phyloP scores from a whole-genome alignment of 2,888 invertebrate genomes.

The Gortyna flavago region DNA sequence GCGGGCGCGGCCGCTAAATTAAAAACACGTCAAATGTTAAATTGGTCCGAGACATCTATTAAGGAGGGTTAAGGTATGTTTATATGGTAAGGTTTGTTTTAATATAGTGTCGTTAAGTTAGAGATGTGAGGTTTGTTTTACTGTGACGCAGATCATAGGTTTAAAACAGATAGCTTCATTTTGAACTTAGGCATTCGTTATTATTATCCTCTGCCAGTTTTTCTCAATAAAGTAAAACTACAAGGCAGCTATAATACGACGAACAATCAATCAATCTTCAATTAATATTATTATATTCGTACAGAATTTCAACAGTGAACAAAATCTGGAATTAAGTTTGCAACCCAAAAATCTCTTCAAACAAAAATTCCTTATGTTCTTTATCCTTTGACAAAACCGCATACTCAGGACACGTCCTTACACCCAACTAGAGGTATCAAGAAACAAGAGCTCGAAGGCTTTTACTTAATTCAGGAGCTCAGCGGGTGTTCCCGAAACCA shows the following conservation, averaged over 20 bases:
- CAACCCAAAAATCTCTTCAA: neutral
- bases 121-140: neutral
- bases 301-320: neutral
- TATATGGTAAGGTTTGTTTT: constrained; percentile 66
- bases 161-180: no score
- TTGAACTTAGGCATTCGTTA: neutral
- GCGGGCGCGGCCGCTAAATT: constrained; percentile 89
- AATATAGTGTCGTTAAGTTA: constrained; percentile 11
- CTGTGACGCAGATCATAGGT: neutral
- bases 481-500: constrained; percentile 91
- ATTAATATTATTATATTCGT: neutral
- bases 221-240: neutral
- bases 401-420: constrained; percentile 71
- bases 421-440: constrained; percentile 85
- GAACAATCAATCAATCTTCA: neutral
- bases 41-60: constrained; percentile 90
- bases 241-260: neutral
- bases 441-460: constrained; percentile 92
- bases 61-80: constrained; percentile 78
- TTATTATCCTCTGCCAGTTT: neutral
- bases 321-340: neutral
- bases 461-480: constrained; percentile 93
- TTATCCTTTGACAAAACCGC: constrained; percentile 18
- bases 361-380: neutral
- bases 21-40: constrained; percentile 90